Conservation (phyloP, 2,113 vertebrate genomes). For the Chauna torquata region DNA sequence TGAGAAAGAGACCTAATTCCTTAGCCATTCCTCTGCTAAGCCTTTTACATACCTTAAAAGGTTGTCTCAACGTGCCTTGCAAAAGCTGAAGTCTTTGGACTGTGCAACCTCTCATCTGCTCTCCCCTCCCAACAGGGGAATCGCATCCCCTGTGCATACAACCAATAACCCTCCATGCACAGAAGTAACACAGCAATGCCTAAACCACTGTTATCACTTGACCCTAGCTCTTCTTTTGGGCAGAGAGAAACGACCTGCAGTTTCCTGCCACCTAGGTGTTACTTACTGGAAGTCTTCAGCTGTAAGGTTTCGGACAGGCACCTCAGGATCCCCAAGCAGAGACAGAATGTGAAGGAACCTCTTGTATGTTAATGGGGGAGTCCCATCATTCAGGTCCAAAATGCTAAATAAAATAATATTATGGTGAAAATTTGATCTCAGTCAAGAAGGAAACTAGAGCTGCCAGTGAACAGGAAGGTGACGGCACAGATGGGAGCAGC, state of each 20-base stretch:
- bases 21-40: not conserved
- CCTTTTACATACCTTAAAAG: not conserved
- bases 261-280: not conserved
- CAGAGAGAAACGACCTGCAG: not conserved
- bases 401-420: slow-evolving; percentile 52
- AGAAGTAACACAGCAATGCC: not conserved
- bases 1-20: not conserved
- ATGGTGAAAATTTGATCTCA: too few species aligned
- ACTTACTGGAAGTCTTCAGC: slow-evolving; percentile 68
- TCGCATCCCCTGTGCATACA: not conserved
- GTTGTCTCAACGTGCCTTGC: not conserved
- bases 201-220: fast-evolving
- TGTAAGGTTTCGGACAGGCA: slow-evolving; percentile 44
- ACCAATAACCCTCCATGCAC: fast-evolving
- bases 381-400: slow-evolving; percentile 58
- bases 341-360: slow-evolving; percentile 69
- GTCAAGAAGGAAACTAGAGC: not conserved
- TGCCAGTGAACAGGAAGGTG: not conserved
- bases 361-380: slow-evolving; percentile 72
- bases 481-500: not conserved
- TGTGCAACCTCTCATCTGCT: not conserved
- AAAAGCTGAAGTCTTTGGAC: not conserved
- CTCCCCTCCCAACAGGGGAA: not conserved
- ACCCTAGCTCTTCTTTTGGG: not conserved
- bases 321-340: slow-evolving; percentile 61